phyloP scores from a whole-genome alignment of 2,113 vertebrate species.

The Colistium nudipinnis region DNA sequence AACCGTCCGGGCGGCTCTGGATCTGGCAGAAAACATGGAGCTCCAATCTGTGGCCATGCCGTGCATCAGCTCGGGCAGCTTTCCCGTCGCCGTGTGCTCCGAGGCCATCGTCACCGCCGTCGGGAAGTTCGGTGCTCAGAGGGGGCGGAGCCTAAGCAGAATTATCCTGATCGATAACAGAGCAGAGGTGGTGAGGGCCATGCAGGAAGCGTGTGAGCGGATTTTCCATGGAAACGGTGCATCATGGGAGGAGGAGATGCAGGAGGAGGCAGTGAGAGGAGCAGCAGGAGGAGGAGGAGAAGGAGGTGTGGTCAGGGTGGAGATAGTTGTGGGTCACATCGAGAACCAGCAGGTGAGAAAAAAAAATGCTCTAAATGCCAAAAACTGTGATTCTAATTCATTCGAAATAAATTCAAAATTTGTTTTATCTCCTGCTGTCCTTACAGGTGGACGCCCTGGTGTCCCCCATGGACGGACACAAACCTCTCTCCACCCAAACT shows the following conservation, averaged over 20 bases:
- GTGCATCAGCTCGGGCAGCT: constrained; percentile 71
- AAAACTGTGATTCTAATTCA: no score
- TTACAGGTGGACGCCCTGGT: constrained; percentile 69
- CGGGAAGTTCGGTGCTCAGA: constrained; percentile 44
- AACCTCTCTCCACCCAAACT: constrained; percentile 54
- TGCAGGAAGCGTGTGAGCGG: constrained; percentile 59
- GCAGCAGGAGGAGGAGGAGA: not conserved
- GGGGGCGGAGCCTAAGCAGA: constrained; percentile 18
- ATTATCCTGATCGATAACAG: constrained; percentile 66
- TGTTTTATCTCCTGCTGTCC: not conserved
- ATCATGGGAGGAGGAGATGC: not conserved
- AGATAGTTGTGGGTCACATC: constrained; percentile 55
- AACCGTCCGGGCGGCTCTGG: constrained; percentile 36
- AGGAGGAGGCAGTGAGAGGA: not conserved
- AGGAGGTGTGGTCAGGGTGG: constrained; percentile 19
- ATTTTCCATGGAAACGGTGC: not conserved
- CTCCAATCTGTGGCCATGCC: constrained; percentile 69
- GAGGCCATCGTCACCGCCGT: constrained; percentile 70
- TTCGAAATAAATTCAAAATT: not conserved
- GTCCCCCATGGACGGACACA: constrained; percentile 56
- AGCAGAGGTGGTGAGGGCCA: constrained; percentile 47
- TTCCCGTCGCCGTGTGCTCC: constrained; percentile 59
- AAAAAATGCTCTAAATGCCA: not conserved
- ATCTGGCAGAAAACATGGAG: constrained; percentile 41
- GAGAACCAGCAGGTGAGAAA: constrained; percentile 67